Conservation (phyloP, 2,888 invertebrate genomes). For the Pteria penguin region DNA sequence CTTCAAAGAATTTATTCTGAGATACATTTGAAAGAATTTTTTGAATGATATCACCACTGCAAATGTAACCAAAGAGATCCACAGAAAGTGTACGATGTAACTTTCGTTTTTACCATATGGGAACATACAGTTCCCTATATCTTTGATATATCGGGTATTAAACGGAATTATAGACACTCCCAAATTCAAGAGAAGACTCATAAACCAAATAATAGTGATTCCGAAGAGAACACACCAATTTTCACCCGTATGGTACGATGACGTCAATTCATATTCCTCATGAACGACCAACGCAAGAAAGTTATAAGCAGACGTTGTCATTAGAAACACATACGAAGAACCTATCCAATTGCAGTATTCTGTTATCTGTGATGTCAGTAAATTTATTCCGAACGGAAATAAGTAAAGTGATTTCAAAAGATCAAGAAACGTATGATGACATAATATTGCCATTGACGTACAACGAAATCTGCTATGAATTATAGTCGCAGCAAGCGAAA, state of each 20-base stretch:
- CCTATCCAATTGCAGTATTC: conserved; percentile 88
- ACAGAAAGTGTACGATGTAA: conserved; percentile 93
- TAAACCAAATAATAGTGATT: conserved; percentile 96
- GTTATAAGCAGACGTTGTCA: conserved; percentile 94
- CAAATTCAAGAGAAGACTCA: conserved; percentile 92
- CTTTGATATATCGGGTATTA: conserved; percentile 81
- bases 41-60: conserved; percentile 91
- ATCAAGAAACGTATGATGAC: conserved; percentile 77
- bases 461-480: conserved; percentile 65
- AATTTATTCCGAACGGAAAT: conserved; percentile 73
- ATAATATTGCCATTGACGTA: conserved; percentile 75
- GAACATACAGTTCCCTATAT: conserved; percentile 91
- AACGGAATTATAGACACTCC: conserved; percentile 82
- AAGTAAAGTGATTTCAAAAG: conserved; percentile 75
- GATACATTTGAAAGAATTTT: conserved; percentile 89
- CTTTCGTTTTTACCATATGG: conserved; percentile 93
- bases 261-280: conserved; percentile 76
- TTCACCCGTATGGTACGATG: conserved; percentile 60
- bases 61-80: conserved; percentile 93
- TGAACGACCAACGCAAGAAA: conserved; percentile 84
- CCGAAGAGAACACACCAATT: conserved; percentile 90
- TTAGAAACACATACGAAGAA: conserved; percentile 91
- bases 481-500: conserved; percentile 62
- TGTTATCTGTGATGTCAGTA: conserved; percentile 62
- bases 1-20: conserved; percentile 78